Conservation (phyloP, 1,140 invertebrate species). For the Thereuonema tuberculata region DNA sequence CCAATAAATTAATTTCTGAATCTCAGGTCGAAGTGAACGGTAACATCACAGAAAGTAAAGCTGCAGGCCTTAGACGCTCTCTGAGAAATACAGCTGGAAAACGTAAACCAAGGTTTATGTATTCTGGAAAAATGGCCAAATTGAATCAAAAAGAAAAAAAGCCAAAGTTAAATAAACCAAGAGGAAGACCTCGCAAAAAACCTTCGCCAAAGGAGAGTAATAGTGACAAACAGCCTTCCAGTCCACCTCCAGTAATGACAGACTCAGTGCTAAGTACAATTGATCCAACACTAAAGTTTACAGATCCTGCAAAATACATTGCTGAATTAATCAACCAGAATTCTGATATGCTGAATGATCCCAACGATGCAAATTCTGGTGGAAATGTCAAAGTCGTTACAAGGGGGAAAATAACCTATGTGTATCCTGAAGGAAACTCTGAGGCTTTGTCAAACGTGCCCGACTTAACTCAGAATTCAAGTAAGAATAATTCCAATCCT, state of each 20-base stretch:
- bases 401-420: conserved; percentile 2
- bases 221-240: not conserved
- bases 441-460: not conserved
- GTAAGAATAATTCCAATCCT: not conserved
- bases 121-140: not conserved
- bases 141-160: not conserved
- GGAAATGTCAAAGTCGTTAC: not conserved
- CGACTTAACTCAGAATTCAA: not conserved
- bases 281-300: conserved; percentile 1
- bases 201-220: not conserved
- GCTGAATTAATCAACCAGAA: conserved; percentile 2
- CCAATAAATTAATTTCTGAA: not conserved
- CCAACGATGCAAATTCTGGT: not conserved
- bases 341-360: not conserved
- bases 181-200: not conserved
- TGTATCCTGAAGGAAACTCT: not conserved
- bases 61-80: not conserved
- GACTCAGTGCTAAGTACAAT: not conserved
- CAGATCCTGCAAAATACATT: conserved; percentile 7
- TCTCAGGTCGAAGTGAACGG: not conserved
- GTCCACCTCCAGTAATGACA: not conserved
- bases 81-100: not conserved
- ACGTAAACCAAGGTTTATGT: not conserved
- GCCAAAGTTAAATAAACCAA: not conserved
- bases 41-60: not conserved